Conservation (phyloP, 2,888 invertebrate genomes). For the Balanococcus diminutus region DNA sequence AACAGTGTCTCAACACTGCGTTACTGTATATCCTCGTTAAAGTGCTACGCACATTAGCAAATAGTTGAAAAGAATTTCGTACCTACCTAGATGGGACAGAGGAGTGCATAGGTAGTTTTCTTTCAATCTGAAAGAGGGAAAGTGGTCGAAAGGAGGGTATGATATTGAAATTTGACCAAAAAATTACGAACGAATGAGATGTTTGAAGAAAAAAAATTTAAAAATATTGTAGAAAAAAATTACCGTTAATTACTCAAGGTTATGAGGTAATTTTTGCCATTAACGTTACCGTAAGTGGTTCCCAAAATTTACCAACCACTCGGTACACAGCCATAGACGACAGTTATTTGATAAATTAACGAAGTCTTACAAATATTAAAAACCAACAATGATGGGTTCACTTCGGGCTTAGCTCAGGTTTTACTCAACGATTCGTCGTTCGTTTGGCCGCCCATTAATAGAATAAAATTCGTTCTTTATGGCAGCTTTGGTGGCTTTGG, state of each 20-base stretch:
- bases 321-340: not conserved
- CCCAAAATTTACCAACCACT: not conserved
- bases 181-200: not conserved
- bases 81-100: not conserved
- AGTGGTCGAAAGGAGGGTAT: not conserved
- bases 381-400: not conserved
- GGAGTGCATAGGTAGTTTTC: not conserved
- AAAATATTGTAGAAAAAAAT: not conserved
- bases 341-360: not conserved
- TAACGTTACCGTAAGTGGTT: not conserved
- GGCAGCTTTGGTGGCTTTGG: not conserved
- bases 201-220: not conserved
- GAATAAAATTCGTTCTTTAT: not conserved
- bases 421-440: not conserved
- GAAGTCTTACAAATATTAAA: constrained; percentile 11
- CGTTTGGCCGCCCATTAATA: not conserved
- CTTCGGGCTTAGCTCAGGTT: too few species aligned
- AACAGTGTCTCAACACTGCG: constrained; percentile 26
- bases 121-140: not conserved
- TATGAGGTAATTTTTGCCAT: constrained; percentile 3
- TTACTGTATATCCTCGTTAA: constrained; percentile 31
- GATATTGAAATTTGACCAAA: not conserved
- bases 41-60: not conserved
- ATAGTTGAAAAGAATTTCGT: not conserved
- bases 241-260: constrained; percentile 36